Conservation (phyloP, 2,113 vertebrate genomes). For the Herpailurus yagouaroundi region DNA sequence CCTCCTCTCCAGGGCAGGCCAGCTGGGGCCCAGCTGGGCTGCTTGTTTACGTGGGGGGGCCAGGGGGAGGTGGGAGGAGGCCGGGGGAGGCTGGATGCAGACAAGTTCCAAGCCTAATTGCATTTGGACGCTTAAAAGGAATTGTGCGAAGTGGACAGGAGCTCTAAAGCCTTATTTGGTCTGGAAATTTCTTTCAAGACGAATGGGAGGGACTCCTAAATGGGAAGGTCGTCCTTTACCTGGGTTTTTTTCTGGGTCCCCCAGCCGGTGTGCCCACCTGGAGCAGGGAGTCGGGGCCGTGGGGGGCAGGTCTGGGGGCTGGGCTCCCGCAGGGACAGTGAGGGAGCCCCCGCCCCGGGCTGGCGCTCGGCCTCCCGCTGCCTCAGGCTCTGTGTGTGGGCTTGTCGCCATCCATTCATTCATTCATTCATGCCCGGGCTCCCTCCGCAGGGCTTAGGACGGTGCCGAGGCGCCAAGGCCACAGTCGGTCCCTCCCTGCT, state of each 20-base stretch:
- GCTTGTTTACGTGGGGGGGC: slow-evolving; percentile 61
- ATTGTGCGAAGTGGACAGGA: slow-evolving; percentile 61
- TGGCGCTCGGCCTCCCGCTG: neutral
- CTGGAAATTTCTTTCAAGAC: slow-evolving; percentile 70
- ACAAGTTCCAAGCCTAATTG: slow-evolving; percentile 62
- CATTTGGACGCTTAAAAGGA: slow-evolving; percentile 75
- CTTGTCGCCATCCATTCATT: accelerated
- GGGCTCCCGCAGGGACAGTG: neutral
- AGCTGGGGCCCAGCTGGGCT: slow-evolving; percentile 75
- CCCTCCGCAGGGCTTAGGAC: neutral
- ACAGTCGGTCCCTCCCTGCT: no score
- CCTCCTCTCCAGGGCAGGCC: neutral
- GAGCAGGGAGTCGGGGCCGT: neutral
- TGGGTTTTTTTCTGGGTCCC: neutral
- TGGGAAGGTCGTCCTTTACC: neutral
- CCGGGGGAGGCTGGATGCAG: neutral
- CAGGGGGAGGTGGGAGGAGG: neutral
- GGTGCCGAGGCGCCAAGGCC: neutral
- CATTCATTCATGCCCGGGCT: neutral
- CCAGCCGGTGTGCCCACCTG: neutral
- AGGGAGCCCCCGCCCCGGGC: neutral
- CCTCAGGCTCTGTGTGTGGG: neutral
- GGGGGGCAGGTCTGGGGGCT: neutral
- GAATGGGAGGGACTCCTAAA: neutral
- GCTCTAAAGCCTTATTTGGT: slow-evolving; percentile 77